Evolutionary conservation across 2,888 invertebrate genomes (phyloP), one percentile per base, ranked within the genome.

Genomic region (Drosophila mercatorum): DNA sequence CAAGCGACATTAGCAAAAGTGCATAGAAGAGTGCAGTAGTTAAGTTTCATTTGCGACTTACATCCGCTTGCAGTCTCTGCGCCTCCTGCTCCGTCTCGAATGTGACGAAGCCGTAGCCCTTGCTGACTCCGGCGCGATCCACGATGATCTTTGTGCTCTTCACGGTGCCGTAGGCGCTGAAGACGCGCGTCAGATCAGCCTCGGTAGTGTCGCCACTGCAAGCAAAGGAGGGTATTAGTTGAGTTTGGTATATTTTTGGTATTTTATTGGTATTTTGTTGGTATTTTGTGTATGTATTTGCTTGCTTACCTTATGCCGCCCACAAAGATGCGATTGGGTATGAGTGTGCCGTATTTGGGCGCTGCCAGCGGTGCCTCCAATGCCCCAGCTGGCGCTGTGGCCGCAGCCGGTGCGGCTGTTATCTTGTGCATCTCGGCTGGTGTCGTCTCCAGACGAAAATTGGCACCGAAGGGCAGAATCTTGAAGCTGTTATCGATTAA

Each of bases 291-390:
- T 2, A 0, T 2, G 7, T 22, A 47, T 8, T 28, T 28, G 4
- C 1, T 8, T 14, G 22, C 84, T 84, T 77, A 93, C 65, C 98
- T 97, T 90, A 99, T 98, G 31, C 98, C 99, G 67, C 99, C 98
- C 59, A 99, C 98, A 93, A 99, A 99, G 90, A 99, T 97, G 88
- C 98, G 94, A 93, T 98, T 98, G 70, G 98, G 98, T 88, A 98
- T 97, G 72, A 98, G 94, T 40, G 98, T 98, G 78, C 95, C 98
- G 82, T 95, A 95, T 91, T 95, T 95, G 93, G 95, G 78, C 93
- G 92, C 92, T 38, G 93, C 90, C 69, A 93, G 82, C 69, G 95
- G 90, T 93, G 91, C 92, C 74, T 93, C 93, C 68, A 93, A 70
- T 51, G 86, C 59, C 60, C 87, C 85, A 77, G 87, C 83, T 75